Evolutionary conservation across 2,888 invertebrate species (phyloP), one percentile per base, ranked within the genome.

Genomic region (Drosophila melanocephala): DNA sequence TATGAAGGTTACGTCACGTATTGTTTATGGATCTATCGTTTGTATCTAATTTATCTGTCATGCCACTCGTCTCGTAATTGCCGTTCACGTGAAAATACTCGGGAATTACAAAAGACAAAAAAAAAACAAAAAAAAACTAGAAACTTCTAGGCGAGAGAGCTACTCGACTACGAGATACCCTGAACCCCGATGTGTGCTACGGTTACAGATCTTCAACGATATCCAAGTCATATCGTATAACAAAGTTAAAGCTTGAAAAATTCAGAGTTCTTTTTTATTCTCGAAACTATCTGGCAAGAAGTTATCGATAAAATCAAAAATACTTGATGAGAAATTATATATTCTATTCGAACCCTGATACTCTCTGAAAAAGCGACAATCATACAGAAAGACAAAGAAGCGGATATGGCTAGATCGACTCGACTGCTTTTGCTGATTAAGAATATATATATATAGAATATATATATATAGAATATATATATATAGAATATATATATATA

Each of bases 31-130:
- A 63, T 56, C 32, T 62, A 62, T 70, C 19, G 68, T 37, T 12
- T n/a, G 68, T 75, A 75, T 56, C 56, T 75, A 42, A 75, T 69
- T 58, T 57, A 73, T 55, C 60, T 66, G 73, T 51, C 66, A 51
- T 56, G 68, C 32, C 30, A 52, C 30, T 60, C 44, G 73, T 67
- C 32, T 61, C 51, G 74, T 67, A 72, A 64, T 64, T 67, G 67
- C 56, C 44, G 42, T 56, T 67, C 50, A 16, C n/a, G 50, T 39
- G 42, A 47, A 53, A 62, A 52, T 53, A 16, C 51, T 47, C 28
- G 16, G 22, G 9, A 55, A 64, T 50, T 33, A 19, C 16, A 14
- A 42, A 67, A 35, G 28, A 67, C 33, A 28, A 14, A 22, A 28
- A 19, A 33, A 19, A 16, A 28, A 47, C 14, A 35, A 35, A 35